These are phyloP conservation scores for Gadopsis marmoratus DNA, from an alignment of 2,797 vertebrate species.

Conservation along the genomic window DNA sequence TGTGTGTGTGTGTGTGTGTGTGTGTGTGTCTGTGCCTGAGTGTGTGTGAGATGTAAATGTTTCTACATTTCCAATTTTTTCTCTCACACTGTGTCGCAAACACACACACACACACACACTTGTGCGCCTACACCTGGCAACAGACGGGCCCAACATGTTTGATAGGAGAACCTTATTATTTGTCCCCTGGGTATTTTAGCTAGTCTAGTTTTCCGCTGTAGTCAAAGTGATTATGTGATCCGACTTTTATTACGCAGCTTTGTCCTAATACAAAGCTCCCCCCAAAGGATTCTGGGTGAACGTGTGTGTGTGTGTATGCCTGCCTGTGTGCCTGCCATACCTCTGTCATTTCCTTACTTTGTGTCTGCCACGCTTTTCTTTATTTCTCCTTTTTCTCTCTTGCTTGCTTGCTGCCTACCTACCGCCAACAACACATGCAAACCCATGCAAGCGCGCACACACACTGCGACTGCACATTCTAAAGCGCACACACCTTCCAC, in stretches of 20 bases:
- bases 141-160: constrained; percentile 70
- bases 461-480: constrained; percentile 40
- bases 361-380: constrained; percentile 42
- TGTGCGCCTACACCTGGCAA: constrained; percentile 63
- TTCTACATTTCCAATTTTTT: constrained; percentile 52
- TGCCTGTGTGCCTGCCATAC: constrained; percentile 20
- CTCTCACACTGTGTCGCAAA: constrained; percentile 36
- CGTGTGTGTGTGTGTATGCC: constrained; percentile 44
- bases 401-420: constrained; percentile 27
- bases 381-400: constrained; percentile 38
- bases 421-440: constrained; percentile 49
- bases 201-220: constrained; percentile 73
- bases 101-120: constrained; percentile 47
- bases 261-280: constrained; percentile 77
- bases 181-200: constrained; percentile 82
- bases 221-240: constrained; percentile 85
- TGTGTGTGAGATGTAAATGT: constrained; percentile 41
- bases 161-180: constrained; percentile 81
- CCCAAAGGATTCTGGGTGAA: constrained; percentile 72
- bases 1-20: constrained; percentile 19
- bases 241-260: constrained; percentile 81
- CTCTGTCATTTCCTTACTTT: constrained; percentile 58
- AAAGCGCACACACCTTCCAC: constrained; percentile 42
- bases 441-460: constrained; percentile 50
- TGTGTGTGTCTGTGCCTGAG: background rate